Conservation (phyloP, 2,113 vertebrate genomes). For the Myocastor coypus region DNA sequence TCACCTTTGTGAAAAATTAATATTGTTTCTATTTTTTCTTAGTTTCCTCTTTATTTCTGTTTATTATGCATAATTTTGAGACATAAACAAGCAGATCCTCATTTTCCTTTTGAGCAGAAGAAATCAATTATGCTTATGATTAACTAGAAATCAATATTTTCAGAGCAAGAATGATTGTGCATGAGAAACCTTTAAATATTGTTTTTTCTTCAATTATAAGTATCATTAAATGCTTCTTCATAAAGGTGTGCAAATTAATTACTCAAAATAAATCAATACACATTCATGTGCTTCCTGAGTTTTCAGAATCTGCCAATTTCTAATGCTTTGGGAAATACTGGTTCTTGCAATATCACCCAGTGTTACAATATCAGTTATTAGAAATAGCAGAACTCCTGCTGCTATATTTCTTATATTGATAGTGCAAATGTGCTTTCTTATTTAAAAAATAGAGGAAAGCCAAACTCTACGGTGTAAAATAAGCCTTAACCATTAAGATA, state of each 20-base stretch:
- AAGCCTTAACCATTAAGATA: neutral
- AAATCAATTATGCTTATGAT: slow-evolving; percentile 52
- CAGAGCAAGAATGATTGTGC: slow-evolving; percentile 23
- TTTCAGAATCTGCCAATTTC: neutral
- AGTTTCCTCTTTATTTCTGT: neutral
- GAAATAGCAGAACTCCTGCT: neutral
- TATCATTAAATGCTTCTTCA: slow-evolving; percentile 28
- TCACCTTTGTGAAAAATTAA: slow-evolving; percentile 30
- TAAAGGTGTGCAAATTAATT: slow-evolving; percentile 51
- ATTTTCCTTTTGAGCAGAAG: slow-evolving; percentile 62
- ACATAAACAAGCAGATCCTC: neutral
- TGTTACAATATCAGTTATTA: neutral
- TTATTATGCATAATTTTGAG: slow-evolving; percentile 41
- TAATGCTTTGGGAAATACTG: slow-evolving; percentile 23
- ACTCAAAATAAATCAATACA: slow-evolving; percentile 39
- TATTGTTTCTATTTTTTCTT: slow-evolving; percentile 3
- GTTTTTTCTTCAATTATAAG: slow-evolving; percentile 52
- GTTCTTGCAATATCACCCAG: neutral
- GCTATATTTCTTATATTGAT: neutral
- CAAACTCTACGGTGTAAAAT: neutral
- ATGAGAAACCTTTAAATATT: slow-evolving; percentile 9
- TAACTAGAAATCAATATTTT: slow-evolving; percentile 47
- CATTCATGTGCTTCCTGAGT: neutral
- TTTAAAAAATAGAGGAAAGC: neutral
- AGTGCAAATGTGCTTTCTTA: neutral